A percentile compares a stretch with the other conserved stretches of the same genome.
These are phyloP conservation scores for Indri indri DNA, from an alignment of 2,113 vertebrate genomes.

Conservation along the genomic window DNA sequence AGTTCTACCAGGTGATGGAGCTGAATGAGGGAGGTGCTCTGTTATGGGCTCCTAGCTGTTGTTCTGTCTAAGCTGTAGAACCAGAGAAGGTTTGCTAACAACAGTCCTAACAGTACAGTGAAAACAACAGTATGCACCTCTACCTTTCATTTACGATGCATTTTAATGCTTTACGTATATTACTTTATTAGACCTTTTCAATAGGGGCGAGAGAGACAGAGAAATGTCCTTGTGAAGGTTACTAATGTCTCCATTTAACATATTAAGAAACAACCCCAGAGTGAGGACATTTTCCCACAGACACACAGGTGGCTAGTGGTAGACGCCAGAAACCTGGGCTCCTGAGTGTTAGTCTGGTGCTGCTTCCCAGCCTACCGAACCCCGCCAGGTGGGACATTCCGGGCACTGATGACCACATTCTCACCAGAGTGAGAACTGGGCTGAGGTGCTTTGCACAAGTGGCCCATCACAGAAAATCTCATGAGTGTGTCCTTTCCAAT, in stretches of 20 bases:
- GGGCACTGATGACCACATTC: background rate
- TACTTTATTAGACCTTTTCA: background rate
- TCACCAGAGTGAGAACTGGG: background rate
- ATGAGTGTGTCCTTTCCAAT: background rate
- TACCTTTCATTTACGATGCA: background rate
- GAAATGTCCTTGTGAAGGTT: background rate
- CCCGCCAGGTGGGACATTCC: background rate
- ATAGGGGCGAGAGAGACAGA: background rate
- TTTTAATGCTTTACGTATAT: background rate
- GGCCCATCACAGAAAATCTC: background rate
- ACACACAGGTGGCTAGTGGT: background rate
- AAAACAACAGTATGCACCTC: background rate
- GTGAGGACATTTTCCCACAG: background rate
- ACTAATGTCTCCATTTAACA: background rate
- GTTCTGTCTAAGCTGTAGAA: background rate
- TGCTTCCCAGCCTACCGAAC: background rate
- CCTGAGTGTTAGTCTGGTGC: background rate
- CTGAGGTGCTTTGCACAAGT: background rate
- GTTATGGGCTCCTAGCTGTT: background rate
- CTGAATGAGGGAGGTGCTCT: background rate
- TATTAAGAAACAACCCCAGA: background rate
- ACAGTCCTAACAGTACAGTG: background rate
- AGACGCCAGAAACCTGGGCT: background rate
- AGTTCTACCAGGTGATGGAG: background rate
- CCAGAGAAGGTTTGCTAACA: background rate